Evolutionary conservation across 2,113 vertebrate genomes (phyloP), one percentile per base, ranked within the genome.

Genomic region (Percopsis transmontana): DNA sequence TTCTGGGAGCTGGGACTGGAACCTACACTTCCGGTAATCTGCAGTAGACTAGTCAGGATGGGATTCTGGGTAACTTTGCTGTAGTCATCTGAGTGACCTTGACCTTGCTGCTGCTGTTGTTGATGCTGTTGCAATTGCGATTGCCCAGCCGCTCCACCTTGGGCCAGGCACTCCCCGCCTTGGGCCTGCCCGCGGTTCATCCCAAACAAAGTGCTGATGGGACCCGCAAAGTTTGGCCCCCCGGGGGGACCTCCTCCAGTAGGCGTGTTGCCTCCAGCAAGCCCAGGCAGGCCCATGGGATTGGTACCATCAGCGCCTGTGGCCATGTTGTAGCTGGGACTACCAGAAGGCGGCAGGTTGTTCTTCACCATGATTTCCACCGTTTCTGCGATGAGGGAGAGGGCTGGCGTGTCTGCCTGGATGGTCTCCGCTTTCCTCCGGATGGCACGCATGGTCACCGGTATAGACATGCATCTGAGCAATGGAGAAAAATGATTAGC

Each of bases 51-150:
- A 48, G 97, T 99, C 85, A 99, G 92, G 81, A 99, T 99, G 58
- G 97, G 97, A 91, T 99, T 99, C 91, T 99, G 97, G 69, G 95
- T 95, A 59, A 99, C 97, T 92, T 99, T 99, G 91, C 89, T 98
- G 91, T 95, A 99, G 90, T 98, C 96, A 57, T 98, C 96, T 68
- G 79, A 5, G 53, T 87, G 84, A 5, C 74, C 78, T 72, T 95
- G 83, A 93, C 94, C 90, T 90, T 95, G 85, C 88, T 95, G 93
- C 91, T 85, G 96, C 89, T 77, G 91, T 91, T 95, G 95, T 83
- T 91, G 90, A 74, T 94, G 92, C 53, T 93, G 93, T 80, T 93
- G 92, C 76, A 94, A 94, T 18, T 88, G 89, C 40, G 86, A 56
- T 23, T 89, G 91, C 23, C 79, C 70, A 18, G 80, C 53, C 10